These are phyloP conservation scores for Caprella mutica DNA, from an alignment of 2,888 invertebrate genomes.

Conservation along the genomic window DNA sequence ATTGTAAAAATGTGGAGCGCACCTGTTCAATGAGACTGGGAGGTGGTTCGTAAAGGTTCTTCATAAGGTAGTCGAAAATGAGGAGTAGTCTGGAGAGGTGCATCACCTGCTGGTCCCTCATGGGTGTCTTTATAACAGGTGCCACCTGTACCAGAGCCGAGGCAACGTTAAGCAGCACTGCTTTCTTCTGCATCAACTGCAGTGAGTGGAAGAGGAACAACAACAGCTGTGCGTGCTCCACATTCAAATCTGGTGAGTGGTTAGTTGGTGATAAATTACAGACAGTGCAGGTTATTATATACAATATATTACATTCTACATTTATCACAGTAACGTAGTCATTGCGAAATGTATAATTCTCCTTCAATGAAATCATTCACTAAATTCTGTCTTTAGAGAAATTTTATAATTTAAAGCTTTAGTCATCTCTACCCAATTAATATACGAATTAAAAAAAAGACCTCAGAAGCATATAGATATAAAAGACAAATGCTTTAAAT, in stretches of 20 bases:
- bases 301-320: too few species aligned
- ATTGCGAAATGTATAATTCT: too few species aligned
- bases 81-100: slow-evolving; percentile 70
- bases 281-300: too few species aligned
- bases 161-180: slow-evolving; percentile 56
- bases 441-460: too few species aligned
- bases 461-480: too few species aligned
- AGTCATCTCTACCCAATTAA: too few species aligned
- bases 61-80: slow-evolving; percentile 85
- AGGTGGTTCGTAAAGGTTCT: slow-evolving; percentile 87
- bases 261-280: too few species aligned
- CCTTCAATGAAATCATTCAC: too few species aligned
- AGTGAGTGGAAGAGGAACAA: slow-evolving; percentile 88
- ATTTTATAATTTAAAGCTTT: too few species aligned
- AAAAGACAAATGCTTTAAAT: too few species aligned
- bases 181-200: slow-evolving; percentile 92
- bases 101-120: slow-evolving; percentile 60
- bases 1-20: slow-evolving; percentile 23
- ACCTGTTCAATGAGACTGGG: slow-evolving; percentile 74
- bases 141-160: slow-evolving; percentile 42
- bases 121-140: slow-evolving; percentile 48
- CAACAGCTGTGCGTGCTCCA: slow-evolving; percentile 86
- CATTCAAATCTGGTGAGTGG: slow-evolving; percentile 84
- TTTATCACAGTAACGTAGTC: too few species aligned
- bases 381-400: too few species aligned